Evolutionary conservation across 2,113 vertebrate genomes (phyloP).

Genomic region (Eolophus roseicapilla): DNA sequence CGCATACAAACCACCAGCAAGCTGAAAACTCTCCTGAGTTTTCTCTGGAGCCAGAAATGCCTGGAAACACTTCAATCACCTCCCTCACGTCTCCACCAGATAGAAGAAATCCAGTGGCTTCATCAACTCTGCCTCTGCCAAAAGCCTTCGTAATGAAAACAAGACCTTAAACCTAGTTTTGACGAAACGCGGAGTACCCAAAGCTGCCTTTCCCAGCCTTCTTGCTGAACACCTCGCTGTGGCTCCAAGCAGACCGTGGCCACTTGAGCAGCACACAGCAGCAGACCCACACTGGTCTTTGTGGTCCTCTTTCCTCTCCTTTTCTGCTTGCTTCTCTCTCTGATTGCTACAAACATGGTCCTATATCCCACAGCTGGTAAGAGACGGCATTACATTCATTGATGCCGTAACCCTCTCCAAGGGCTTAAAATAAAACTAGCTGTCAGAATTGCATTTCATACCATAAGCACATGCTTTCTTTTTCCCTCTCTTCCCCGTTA

Average conservation of each 20-base stretch:
- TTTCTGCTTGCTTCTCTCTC: background rate
- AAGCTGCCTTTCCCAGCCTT: background rate
- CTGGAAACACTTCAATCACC: slow-evolving; percentile 50
- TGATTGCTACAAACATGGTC: background rate
- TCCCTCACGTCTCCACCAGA: background rate
- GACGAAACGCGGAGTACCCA: background rate
- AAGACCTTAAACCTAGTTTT: background rate
- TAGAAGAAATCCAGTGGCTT: slow-evolving; percentile 35
- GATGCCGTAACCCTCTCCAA: background rate
- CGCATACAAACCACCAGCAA: background rate
- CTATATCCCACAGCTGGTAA: background rate
- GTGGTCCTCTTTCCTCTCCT: background rate
- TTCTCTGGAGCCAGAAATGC: slow-evolving; percentile 16
- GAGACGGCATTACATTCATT: background rate
- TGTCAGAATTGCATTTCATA: background rate
- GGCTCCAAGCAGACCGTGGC: background rate
- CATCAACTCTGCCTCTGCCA: slow-evolving; percentile 5
- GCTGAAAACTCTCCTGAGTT: background rate
- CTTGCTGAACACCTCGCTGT: background rate
- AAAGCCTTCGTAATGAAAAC: background rate
- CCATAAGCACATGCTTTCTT: background rate
- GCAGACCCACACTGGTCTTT: background rate
- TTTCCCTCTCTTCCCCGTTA: background rate
- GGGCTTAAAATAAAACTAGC: slow-evolving; percentile 6
- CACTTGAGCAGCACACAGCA: background rate